Evolutionary conservation across 2,888 invertebrate species (phyloP), one percentile per base, ranked within the genome.

Genomic region (Lycaena phlaeas): DNA sequence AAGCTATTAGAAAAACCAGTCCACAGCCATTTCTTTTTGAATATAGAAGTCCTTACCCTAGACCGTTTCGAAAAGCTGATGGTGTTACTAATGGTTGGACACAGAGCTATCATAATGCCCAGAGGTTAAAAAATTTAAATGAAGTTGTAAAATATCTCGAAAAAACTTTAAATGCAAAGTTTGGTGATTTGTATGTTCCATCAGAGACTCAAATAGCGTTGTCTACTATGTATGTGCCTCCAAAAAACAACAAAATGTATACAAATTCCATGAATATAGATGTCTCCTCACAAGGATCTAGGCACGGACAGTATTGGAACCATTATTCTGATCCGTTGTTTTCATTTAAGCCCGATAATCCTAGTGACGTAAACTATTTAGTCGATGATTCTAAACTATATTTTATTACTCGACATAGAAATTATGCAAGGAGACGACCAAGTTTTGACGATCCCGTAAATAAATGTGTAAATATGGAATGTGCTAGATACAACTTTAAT

Each of bases 361-460:
- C 92, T 0, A 87, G 90, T 25, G 92, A 93, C 41, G 87, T 93
- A 0, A 93, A 93, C 69, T 71, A 92, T 27, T 58, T 93, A 50
- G 92, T 92, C 2, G 87, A 90, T 40, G 63, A 64, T 14, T 67
- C 70, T 4, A 61, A 30, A n/a, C 56, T 38, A 54, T 53, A 18
- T 25, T 34, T 34, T 34, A 34, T 34, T 22, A 12, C 34, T 9
- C 12, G 22, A 1, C 18, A 18, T 9, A 34, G 22, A 34, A 34
- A 9, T 22, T 22, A 18, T 22, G 22, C 3, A 9, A 18, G 18
- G 7, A 18, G 18, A 4, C 11, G 18, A 4, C 11, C 18, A 15
- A 34, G n/a, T n/a, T n/a, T n/a, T n/a, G n/a, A 18, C 9, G 10
- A 34, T 18, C 9, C 4, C 3, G 22, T 10, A 9, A 34, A 9